Evolutionary conservation across 2,113 vertebrate genomes (phyloP), one percentile per base, ranked within the genome.

Genomic region (Rhagologus leucostigma): DNA sequence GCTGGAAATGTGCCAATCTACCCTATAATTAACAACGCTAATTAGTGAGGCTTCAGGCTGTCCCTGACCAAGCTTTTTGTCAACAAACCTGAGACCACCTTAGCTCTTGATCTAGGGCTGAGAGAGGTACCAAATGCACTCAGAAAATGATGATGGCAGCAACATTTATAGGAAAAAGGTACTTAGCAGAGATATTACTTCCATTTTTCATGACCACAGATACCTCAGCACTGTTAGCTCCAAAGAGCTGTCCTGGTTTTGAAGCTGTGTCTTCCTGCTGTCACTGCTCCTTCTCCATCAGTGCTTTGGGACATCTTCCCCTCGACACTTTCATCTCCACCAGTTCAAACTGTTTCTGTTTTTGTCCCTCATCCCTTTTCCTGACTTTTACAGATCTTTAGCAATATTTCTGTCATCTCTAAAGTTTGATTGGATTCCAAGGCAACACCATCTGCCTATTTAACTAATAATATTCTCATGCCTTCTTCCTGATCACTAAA

Each of bases 371-470:
- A 67, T 92, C 56, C 39, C 33, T 92, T 91, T 92, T 68, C 67
- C 86, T 74, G 93, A 96, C 91, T 95, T 96, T 86, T 87, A 44
- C 73, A 95, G 94, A 71, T 96, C 89, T 89, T 93, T 37, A 84
- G 93, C 91, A 95, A 71, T 95, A 93, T 95, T 96, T 94, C 83
- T 96, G 76, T 95, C 93, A 87, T 95, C 80, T 93, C 86, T 44
- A 56, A 81, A 92, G 80, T 96, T 95, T 96, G 96, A 96, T 63
- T 95, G 76, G 73, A 94, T 96, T 96, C 96, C 95, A 97, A 97
- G 93, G 86, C 95, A 93, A 73, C 94, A 92, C 96, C 95, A 96
- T 96, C 95, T 96, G 95, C 91, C 81, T 97, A 56, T 95, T 97
- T 97, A 94, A 79, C 93, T 96, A 96, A 94, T 96, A 91, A 73